These are phyloP conservation scores for Zapus hudsonius DNA, from an alignment of 2,113 vertebrate species.

Conservation along the genomic window DNA sequence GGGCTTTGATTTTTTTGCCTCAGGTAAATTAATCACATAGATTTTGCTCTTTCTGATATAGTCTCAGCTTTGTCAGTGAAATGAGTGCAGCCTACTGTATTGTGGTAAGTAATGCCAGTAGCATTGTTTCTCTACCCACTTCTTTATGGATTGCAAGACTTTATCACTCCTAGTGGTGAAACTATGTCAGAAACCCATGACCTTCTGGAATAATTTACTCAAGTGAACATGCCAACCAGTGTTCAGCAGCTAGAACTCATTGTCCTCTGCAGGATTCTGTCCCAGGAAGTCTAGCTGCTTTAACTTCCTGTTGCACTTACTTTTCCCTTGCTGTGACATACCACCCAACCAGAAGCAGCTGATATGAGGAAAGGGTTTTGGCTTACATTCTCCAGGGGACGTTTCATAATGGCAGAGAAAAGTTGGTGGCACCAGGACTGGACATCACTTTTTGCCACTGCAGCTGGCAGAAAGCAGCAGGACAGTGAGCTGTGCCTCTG, in stretches of 20 bases:
- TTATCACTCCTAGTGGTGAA: not conserved
- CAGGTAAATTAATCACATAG: conserved; percentile 7
- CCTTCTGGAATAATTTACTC: not conserved
- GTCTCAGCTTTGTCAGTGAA: not conserved
- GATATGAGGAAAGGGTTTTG: too few relatives aligned
- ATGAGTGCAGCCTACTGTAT: not conserved
- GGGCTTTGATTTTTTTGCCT: not conserved
- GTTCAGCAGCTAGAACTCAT: not conserved
- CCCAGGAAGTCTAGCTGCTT: not conserved
- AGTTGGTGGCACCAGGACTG: too few relatives aligned
- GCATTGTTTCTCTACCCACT: not conserved
- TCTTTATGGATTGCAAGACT: not conserved
- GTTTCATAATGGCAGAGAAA: too few relatives aligned
- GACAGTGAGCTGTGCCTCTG: too few relatives aligned
- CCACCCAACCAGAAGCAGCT: too few relatives aligned
- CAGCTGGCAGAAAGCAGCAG: too few relatives aligned
- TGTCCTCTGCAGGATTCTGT: not conserved
- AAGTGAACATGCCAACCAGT: not conserved
- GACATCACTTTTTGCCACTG: too few relatives aligned
- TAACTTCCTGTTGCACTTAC: not conserved
- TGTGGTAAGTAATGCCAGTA: not conserved
- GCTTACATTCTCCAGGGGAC: too few relatives aligned
- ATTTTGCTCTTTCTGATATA: conserved; percentile 31
- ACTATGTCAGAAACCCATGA: not conserved
- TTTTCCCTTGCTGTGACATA: too few relatives aligned